These are phyloP conservation scores for Melanotaenia trifasciata DNA, from an alignment of 2,797 vertebrate species.

Conservation along the genomic window DNA sequence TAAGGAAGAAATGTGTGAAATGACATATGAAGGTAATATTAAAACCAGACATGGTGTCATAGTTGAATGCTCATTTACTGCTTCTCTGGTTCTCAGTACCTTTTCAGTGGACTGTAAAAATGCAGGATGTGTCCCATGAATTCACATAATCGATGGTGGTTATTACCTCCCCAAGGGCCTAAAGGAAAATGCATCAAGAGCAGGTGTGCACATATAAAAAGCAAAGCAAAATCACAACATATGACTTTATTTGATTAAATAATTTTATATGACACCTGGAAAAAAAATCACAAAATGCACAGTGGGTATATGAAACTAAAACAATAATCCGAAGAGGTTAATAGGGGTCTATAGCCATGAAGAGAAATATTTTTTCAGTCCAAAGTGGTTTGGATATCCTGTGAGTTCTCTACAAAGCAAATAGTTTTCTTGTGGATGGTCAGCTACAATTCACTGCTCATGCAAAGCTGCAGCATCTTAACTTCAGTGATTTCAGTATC, in stretches of 20 bases:
- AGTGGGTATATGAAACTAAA: constrained; percentile 67
- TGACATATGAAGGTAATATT: constrained; percentile 71
- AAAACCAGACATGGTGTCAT: constrained; percentile 75
- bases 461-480: constrained; percentile 45
- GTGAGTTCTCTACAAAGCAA: constrained; percentile 40
- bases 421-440: constrained; percentile 32
- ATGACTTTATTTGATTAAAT: constrained; percentile 57
- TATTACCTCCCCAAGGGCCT: constrained; percentile 71
- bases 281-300: constrained; percentile 53
- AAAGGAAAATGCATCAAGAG: constrained; percentile 58
- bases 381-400: constrained; percentile 55
- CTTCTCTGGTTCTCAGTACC: constrained; percentile 56
- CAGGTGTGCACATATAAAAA: constrained; percentile 73
- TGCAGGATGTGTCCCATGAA: constrained; percentile 62
- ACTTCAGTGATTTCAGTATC: constrained; percentile 60
- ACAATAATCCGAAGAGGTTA: constrained; percentile 63
- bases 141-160: constrained; percentile 65
- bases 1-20: constrained; percentile 59
- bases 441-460: constrained; percentile 42
- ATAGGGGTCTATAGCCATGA: constrained; percentile 63
- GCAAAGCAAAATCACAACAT: constrained; percentile 41
- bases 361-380: constrained; percentile 64
- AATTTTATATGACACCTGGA: constrained; percentile 66
- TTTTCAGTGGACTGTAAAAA: constrained; percentile 71
- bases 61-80: constrained; percentile 65